Evolutionary conservation across 2,888 invertebrate species (phyloP).

Genomic region (Pristionchus mayeri): DNA sequence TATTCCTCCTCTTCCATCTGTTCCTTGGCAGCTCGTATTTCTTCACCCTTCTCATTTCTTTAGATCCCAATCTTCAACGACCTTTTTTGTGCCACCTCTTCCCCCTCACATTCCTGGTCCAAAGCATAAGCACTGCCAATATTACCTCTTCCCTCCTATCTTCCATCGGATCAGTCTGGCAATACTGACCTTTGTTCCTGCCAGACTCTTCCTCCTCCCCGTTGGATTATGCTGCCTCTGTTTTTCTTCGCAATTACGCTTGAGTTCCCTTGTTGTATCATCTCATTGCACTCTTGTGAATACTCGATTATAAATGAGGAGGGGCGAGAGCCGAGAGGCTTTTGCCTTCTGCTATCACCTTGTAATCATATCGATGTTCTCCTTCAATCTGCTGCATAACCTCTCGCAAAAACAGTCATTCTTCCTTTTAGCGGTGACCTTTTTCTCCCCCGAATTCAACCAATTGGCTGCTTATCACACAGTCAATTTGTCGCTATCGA

Average conservation of each 20-base stretch:
- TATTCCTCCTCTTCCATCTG: not conserved
- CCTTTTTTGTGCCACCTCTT: conserved; percentile 4
- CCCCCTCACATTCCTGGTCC: not conserved
- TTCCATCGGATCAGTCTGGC: not conserved
- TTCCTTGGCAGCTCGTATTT: conserved; percentile 11
- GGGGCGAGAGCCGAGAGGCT: not conserved
- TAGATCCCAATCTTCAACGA: not conserved
- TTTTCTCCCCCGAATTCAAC: conserved; percentile 11
- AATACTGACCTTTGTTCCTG: not conserved
- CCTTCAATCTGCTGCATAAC: not conserved
- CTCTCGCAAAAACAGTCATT: conserved; percentile 16
- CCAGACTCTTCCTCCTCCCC: not conserved
- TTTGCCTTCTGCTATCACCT: not conserved
- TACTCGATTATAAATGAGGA: not conserved
- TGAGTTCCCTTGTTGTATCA: not conserved
- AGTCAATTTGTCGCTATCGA: not conserved
- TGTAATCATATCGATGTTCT: no score
- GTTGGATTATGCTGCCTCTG: not conserved
- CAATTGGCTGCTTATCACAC: conserved; percentile 40
- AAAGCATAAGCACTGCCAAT: conserved; percentile 27
- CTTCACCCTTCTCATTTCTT: not conserved
- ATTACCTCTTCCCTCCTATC: not conserved
- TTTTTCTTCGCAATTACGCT: conserved; percentile 18
- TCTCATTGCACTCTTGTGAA: not conserved
- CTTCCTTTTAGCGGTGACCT: conserved; percentile 1